A percentile compares a stretch with the other conserved stretches of the same genome.
phyloP scores from a whole-genome alignment of 1,140 invertebrate genomes.

The Pteromalus puparum region DNA sequence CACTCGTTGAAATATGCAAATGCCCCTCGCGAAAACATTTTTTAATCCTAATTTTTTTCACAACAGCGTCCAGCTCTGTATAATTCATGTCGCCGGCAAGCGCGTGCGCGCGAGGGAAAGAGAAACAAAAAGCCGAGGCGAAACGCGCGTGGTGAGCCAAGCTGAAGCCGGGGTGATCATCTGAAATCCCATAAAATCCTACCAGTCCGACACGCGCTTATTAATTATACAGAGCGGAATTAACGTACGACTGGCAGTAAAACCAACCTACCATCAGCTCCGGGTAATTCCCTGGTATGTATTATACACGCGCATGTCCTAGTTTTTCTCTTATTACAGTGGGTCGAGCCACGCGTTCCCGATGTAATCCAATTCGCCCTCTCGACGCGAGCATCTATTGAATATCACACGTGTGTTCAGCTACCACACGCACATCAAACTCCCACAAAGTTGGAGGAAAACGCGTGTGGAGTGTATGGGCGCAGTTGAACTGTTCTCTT shows the following conservation, averaged over 20 bases:
- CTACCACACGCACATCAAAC: neutral
- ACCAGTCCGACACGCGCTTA: neutral
- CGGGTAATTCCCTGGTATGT: neutral
- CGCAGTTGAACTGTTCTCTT: neutral
- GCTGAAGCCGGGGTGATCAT: neutral
- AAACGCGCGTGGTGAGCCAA: neutral
- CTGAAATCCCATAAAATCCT: neutral
- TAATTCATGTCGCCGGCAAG: neutral
- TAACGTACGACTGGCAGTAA: neutral
- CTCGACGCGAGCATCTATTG: neutral
- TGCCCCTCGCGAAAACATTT: neutral
- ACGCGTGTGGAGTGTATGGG: neutral
- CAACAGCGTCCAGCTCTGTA: neutral
- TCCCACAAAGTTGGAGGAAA: neutral
- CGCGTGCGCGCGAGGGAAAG: neutral
- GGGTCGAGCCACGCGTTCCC: neutral
- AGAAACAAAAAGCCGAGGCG: neutral
- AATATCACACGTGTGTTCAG: neutral
- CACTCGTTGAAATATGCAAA: neutral
- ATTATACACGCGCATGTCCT: neutral
- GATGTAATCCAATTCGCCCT: neutral
- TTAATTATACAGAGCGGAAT: slow-evolving; percentile 8
- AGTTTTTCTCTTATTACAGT: neutral
- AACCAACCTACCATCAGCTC: neutral
- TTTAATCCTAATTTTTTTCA: neutral